Conservation (phyloP, 2,797 vertebrate species). For the Chrysolophus pictus region DNA sequence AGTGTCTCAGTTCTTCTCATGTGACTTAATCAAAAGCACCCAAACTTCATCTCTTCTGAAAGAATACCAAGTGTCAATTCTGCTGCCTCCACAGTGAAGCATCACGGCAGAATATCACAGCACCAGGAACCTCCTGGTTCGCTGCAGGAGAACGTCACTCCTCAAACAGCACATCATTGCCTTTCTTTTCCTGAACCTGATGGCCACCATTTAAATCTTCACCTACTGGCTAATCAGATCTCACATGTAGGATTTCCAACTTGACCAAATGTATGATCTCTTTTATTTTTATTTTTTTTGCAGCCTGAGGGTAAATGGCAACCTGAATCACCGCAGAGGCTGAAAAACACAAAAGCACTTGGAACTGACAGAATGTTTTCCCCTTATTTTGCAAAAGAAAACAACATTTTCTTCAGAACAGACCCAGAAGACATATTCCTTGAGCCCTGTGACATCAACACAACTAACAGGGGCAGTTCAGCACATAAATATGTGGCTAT, state of each 20-base stretch:
- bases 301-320: not conserved
- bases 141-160: not conserved
- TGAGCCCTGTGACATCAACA: not conserved
- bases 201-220: not conserved
- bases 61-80: not conserved
- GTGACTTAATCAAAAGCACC: not conserved
- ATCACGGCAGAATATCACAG: not conserved
- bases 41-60: not conserved
- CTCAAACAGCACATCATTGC: not conserved
- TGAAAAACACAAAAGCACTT: not conserved
- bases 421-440: not conserved
- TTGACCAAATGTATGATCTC: not conserved
- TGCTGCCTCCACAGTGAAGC: not conserved
- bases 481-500: not conserved
- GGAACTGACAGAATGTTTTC: not conserved
- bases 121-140: rapidly evolving
- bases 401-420: not conserved
- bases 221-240: not conserved
- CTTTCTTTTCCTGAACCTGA: not conserved
- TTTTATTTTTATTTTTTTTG: not conserved
- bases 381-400: not conserved
- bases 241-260: not conserved
- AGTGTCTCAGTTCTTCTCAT: not conserved
- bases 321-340: not conserved
- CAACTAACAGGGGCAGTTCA: not conserved